Evolutionary conservation across 2,113 vertebrate genomes (phyloP), one percentile per base, ranked within the genome.

Genomic region (Carassius carassius): DNA sequence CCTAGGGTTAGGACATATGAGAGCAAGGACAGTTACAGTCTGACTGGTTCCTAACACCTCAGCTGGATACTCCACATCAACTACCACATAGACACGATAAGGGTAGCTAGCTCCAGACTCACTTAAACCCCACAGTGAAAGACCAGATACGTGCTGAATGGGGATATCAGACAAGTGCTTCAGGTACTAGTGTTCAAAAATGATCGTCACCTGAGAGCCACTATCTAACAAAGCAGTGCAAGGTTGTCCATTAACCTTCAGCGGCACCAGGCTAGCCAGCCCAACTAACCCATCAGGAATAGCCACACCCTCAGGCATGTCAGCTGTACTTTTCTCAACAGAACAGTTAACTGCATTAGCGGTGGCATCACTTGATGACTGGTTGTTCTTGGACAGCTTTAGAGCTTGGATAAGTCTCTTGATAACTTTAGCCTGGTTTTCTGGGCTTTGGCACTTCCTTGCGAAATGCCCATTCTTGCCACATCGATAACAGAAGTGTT

Each of bases 71-170:
- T n/a, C n/a, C n/a, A n/a, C 10, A 25, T 84, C 84, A 6, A 88
- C 87, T 5, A 37, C 35, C 35, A 37, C 35, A 5, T 37, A 37
- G 35, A 3, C 35, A 37, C 5, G 35, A 5, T 37, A 37, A 37
- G 35, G 35, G 35, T 37, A 85, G 12, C 56, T 83, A 1, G 65
- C 8, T 12, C 65, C 37, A 60, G 81, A 83, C 32, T 86, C 74
- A 72, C 87, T 84, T 51, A 82, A 62, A 62, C 82, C 82, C 85
- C 84, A 88, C 3, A 88, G 74, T 62, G 73, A 49, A 12, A 86
- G 62, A 8, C 78, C 65, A 60, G 54, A 54, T 10, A 88, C 77
- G 3, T 85, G 63, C 5, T 84, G 58, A 23, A 84, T 77, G 7
- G 82, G 82, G 32, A 81, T 25, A 49, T 56, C 73, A 32, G 82